These are phyloP conservation scores for Cataglyphis rosenhaueri DNA, from an alignment of 2,888 invertebrate species.

Conservation along the genomic window DNA sequence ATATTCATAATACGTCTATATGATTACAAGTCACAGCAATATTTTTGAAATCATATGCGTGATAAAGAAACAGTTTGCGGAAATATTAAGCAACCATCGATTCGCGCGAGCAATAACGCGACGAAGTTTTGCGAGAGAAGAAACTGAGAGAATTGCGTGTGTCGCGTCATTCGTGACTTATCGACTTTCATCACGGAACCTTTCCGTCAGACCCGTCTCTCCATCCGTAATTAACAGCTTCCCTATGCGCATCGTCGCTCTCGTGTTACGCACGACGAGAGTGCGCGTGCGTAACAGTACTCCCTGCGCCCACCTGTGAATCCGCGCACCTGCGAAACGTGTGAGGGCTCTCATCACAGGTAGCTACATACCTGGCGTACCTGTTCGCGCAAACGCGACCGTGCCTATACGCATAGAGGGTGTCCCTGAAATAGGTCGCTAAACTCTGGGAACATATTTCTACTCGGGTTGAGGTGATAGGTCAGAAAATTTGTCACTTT, in stretches of 20 bases:
- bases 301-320: slow-evolving; percentile 60
- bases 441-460: not conserved
- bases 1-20: not conserved
- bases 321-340: slow-evolving; percentile 50
- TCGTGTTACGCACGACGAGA: slow-evolving; percentile 15
- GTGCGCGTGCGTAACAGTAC: slow-evolving; percentile 63
- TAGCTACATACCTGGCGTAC: slow-evolving; percentile 64
- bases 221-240: slow-evolving; percentile 45
- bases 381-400: slow-evolving; percentile 32
- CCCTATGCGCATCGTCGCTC: slow-evolving; percentile 31
- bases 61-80: not conserved
- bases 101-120: not conserved
- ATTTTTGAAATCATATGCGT: not conserved
- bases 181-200: slow-evolving; percentile 31
- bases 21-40: not conserved
- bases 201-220: slow-evolving; percentile 36
- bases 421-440: slow-evolving; percentile 4
- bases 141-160: not conserved
- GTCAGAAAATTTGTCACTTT: not conserved
- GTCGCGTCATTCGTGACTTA: slow-evolving; percentile 3
- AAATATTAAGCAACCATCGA: not conserved
- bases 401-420: not conserved
- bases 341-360: slow-evolving; percentile 24
- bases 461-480: not conserved
- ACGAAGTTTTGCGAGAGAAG: not conserved